Percentiles rank a stretch among this genome's conserved stretches.
Evolutionary conservation across 2,113 vertebrate species (phyloP).

Genomic region (Ursus arctos): DNA sequence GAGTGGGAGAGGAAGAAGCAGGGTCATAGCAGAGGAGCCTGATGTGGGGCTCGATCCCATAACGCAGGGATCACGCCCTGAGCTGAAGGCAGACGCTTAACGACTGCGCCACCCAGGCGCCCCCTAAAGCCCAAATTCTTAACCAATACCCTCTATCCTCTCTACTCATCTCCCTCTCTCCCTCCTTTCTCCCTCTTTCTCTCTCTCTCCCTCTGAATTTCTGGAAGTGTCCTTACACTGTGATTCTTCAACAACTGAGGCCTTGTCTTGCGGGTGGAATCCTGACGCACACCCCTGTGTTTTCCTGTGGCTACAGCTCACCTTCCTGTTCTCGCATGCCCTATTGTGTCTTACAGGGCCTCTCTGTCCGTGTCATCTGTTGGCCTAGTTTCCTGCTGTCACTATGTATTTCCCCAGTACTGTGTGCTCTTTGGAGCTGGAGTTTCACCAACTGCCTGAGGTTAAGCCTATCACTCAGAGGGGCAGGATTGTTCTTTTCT

Average conservation of each 20-base stretch:
- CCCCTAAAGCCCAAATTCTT: neutral
- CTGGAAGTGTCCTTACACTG: neutral
- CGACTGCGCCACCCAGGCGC: no score
- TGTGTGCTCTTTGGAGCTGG: neutral
- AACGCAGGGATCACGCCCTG: no score
- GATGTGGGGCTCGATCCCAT: no score
- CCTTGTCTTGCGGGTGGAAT: neutral
- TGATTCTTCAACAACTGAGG: neutral
- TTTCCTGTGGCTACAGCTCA: neutral
- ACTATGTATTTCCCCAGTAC: neutral
- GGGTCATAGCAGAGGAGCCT: no score
- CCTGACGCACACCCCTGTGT: rapidly evolving
- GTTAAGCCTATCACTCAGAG: neutral
- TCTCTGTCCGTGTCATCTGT: neutral
- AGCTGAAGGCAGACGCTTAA: no score
- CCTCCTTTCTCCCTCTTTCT: no score
- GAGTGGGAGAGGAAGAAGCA: no score
- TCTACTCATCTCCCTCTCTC: neutral
- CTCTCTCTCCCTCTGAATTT: neutral
- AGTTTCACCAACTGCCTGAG: neutral
- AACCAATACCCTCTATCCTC: neutral
- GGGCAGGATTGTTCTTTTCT: neutral
- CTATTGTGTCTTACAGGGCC: neutral
- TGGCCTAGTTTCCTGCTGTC: neutral
- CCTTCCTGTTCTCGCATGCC: neutral